Conservation (phyloP, 2,888 invertebrate species). For the Malthinus seriepunctatus region DNA sequence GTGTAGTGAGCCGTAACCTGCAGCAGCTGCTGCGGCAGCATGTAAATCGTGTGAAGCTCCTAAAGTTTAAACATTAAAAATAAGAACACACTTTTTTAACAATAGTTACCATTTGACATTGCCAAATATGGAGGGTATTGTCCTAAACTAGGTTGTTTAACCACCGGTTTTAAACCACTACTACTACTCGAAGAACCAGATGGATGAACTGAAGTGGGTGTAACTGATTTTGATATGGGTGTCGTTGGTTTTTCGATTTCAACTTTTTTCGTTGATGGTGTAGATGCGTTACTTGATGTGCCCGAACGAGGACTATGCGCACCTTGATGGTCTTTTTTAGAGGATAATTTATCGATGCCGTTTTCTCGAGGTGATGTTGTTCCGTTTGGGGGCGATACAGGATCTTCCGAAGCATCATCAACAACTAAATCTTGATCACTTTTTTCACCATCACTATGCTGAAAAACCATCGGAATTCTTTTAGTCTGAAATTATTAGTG, state of each 20-base stretch:
- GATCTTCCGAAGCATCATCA: conserved; percentile 92
- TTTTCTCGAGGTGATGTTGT: conserved; percentile 88
- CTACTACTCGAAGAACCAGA: conserved; percentile 55
- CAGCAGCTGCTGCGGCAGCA: conserved; percentile 57
- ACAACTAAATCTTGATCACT: conserved; percentile 93
- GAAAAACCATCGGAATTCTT: conserved; percentile 37
- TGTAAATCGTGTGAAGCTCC: conserved; percentile 63
- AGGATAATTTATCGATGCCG: conserved; percentile 77
- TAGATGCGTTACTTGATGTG: conserved; percentile 86
- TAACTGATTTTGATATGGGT: conserved; percentile 88
- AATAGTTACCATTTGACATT: conserved; percentile 55
- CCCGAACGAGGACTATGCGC: conserved; percentile 79
- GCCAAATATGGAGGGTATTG: conserved; percentile 68
- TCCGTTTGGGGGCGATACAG: conserved; percentile 82
- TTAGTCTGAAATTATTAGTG: conserved; percentile 13
- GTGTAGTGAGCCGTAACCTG: conserved; percentile 61
- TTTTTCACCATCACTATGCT: conserved; percentile 83
- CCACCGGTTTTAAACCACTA: conserved; percentile 60
- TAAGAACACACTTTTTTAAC: neutral
- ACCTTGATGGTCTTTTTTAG: conserved; percentile 74
- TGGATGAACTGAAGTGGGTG: conserved; percentile 68
- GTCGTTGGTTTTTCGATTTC: conserved; percentile 87
- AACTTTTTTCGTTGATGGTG: conserved; percentile 83
- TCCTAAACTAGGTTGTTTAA: conserved; percentile 57
- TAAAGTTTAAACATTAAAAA: conserved; percentile 2